These are phyloP conservation scores for Tragelaphus buxtoni DNA, from an alignment of 2,113 vertebrate genomes.

Conservation along the genomic window DNA sequence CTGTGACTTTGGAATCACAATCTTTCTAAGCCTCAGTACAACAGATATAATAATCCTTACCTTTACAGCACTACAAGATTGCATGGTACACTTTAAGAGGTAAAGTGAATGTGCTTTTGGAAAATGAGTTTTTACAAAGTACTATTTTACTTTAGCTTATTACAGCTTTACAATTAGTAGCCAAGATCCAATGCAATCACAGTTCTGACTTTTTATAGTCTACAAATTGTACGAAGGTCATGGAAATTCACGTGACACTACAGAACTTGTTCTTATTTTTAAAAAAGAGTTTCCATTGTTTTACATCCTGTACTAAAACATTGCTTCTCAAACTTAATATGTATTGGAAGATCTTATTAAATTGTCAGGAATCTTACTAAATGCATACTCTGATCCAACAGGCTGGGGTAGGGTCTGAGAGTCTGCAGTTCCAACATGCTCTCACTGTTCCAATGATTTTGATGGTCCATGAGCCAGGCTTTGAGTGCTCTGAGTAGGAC, in stretches of 20 bases:
- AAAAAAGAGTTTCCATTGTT: not conserved
- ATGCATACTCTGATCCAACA: not conserved
- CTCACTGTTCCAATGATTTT: not conserved
- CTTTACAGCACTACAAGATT: not conserved
- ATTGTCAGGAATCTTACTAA: not conserved
- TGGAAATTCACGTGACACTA: not conserved
- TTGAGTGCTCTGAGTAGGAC: not conserved
- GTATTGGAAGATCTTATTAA: not conserved
- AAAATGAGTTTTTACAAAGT: not conserved
- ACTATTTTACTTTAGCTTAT: not conserved
- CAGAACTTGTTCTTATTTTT: not conserved
- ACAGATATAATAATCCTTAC: not conserved
- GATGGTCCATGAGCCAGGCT: not conserved
- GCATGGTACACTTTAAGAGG: not conserved
- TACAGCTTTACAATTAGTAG: not conserved
- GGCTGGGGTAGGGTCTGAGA: too few species aligned
- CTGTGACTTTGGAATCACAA: not conserved
- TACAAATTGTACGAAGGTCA: not conserved
- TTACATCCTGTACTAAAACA: not conserved
- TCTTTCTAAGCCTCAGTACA: not conserved
- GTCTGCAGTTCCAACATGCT: not conserved
- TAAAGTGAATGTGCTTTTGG: not conserved
- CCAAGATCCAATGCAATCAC: not conserved
- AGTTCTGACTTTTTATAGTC: not conserved
- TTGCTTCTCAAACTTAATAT: not conserved